phyloP scores from a whole-genome alignment of 2,797 vertebrate genomes.

The Cuculus canorus region DNA sequence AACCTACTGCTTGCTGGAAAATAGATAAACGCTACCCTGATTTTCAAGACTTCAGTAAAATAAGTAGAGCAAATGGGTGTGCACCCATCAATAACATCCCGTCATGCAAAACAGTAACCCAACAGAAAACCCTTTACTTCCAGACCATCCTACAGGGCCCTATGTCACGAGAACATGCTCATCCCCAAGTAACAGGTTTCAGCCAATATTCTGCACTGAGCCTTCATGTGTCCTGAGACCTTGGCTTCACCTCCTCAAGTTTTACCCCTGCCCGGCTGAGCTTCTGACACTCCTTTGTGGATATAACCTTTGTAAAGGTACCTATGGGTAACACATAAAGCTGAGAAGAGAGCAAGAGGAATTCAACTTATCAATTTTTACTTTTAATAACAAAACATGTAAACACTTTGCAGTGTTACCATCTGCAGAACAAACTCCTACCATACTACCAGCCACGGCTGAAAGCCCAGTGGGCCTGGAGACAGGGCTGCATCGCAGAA shows the following conservation, averaged over 20 bases:
- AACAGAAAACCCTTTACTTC: conserved; percentile 8
- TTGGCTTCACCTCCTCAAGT: neutral
- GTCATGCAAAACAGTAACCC: neutral
- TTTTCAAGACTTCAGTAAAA: conserved; percentile 60
- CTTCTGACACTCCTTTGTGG: neutral
- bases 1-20: conserved; percentile 66
- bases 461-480: neutral
- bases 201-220: neutral
- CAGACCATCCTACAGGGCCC: neutral
- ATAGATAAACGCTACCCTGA: conserved; percentile 48
- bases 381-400: neutral
- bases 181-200: neutral
- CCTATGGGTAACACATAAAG: neutral
- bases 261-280: neutral
- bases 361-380: neutral
- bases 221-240: neutral
- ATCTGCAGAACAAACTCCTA: neutral
- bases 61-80: conserved; percentile 31
- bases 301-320: neutral
- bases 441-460: neutral
- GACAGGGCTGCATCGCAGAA: neutral
- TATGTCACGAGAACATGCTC: neutral
- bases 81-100: conserved; percentile 35
- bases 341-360: neutral
- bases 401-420: neutral